Percentiles rank a stretch among this genome's conserved stretches.
These are phyloP conservation scores for Pluvialis apricaria DNA, from an alignment of 2,113 vertebrate species.

Conservation along the genomic window DNA sequence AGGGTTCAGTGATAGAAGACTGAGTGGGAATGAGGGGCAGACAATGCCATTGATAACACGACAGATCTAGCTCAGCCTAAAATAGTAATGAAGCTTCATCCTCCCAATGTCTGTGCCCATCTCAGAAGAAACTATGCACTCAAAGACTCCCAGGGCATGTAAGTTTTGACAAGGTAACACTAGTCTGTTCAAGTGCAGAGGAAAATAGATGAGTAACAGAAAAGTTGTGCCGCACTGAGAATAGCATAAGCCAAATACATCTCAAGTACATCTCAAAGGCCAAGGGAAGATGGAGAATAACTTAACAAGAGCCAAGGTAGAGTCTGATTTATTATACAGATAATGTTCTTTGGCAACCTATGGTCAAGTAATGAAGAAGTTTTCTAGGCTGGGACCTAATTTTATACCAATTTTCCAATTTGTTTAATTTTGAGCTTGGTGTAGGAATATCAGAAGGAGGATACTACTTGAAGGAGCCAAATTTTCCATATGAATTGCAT, in stretches of 20 bases:
- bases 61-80: neutral
- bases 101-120: neutral
- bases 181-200: neutral
- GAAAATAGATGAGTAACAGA: neutral
- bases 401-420: neutral
- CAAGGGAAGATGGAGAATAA: neutral
- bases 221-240: neutral
- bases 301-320: neutral
- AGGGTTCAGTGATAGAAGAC: neutral
- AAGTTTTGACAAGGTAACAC: neutral
- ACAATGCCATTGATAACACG: neutral
- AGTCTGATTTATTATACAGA: neutral
- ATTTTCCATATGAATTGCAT: neutral
- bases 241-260: neutral
- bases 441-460: neutral
- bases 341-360: neutral
- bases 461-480: neutral
- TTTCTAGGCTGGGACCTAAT: neutral
- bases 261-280: neutral
- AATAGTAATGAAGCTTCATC: neutral
- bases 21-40: accelerated
- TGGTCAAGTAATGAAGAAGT: neutral
- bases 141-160: neutral
- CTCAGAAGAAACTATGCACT: neutral
- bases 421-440: neutral